These are phyloP conservation scores for Tethya wilhelma DNA, from an alignment of 37 sponge, comb jelly and placozoan genomes.

Conservation along the genomic window DNA sequence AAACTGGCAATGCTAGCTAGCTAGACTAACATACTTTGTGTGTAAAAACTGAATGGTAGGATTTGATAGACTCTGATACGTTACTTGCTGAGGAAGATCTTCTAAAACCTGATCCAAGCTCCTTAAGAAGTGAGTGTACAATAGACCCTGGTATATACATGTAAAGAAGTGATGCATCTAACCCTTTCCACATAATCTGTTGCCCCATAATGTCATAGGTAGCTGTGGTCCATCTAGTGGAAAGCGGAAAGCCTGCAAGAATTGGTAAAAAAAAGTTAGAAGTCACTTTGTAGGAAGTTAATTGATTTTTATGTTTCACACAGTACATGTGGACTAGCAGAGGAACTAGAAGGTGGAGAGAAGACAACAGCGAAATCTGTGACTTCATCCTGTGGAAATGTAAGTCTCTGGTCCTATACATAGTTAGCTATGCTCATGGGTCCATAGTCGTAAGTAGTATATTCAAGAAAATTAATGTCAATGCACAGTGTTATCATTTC, in stretches of 20 bases:
- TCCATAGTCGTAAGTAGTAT: too few species aligned
- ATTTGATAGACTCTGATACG: conserved; percentile 86
- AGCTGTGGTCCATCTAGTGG: conserved; percentile 76
- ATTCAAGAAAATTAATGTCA: too few species aligned
- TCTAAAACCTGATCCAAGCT: conserved; percentile 82
- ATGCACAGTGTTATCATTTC: too few species aligned
- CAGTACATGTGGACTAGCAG: conserved; percentile 97
- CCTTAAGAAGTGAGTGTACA: conserved; percentile 69
- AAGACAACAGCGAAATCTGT: conserved; percentile 34
- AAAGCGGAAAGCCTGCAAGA: conserved; percentile 97
- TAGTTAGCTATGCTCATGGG: neutral
- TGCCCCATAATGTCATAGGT: conserved; percentile 39
- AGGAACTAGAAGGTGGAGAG: conserved; percentile 62
- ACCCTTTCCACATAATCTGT: neutral
- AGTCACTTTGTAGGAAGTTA: too few species aligned
- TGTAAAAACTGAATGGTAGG: conserved; percentile 42
- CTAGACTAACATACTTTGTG: neutral
- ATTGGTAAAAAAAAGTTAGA: too few species aligned
- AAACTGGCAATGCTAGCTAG: neutral
- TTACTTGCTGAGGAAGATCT: conserved; percentile 90
- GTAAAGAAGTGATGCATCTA: neutral
- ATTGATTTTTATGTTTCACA: neutral
- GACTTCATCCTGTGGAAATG: conserved; percentile 99
- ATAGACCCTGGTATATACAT: neutral
- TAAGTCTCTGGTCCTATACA: conserved; percentile 20